Conservation (phyloP, 2,113 vertebrate species). For the Tringa solitaria region DNA sequence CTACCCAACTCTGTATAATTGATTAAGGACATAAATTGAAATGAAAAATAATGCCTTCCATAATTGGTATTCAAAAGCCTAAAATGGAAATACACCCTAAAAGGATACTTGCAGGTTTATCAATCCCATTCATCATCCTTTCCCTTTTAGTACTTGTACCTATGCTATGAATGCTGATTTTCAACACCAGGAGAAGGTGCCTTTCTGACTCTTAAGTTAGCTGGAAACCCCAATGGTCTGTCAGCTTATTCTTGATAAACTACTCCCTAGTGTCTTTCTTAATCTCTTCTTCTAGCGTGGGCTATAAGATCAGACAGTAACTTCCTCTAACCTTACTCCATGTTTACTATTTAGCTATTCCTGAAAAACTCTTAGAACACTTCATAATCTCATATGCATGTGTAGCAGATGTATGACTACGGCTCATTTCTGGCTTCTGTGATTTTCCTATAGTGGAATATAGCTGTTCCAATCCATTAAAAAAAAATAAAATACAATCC, state of each 20-base stretch:
- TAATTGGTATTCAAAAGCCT: conserved; percentile 1
- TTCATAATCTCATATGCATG: not conserved
- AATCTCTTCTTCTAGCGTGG: not conserved
- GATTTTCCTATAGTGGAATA: not conserved
- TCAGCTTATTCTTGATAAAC: not conserved
- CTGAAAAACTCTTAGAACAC: not conserved
- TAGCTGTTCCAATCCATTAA: not conserved
- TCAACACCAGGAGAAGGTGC: not conserved
- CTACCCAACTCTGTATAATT: not conserved
- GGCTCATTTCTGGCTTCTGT: not conserved
- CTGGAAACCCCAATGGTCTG: not conserved
- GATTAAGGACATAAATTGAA: not conserved
- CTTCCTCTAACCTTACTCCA: not conserved
- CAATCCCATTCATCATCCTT: not conserved
- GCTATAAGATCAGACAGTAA: not conserved
- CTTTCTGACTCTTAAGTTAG: not conserved
- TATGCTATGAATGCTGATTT: conserved; percentile 11
- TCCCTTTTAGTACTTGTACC: not conserved
- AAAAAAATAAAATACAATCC: not conserved
- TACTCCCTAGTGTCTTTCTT: not conserved
- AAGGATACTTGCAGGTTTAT: conserved; percentile 5
- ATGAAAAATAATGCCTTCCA: not conserved
- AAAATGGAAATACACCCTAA: not conserved
- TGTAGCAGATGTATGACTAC: not conserved
- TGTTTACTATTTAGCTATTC: not conserved